Percentiles rank a stretch among this genome's conserved stretches.
Evolutionary conservation across 2,888 invertebrate genomes (phyloP).

Genomic region (Tenthredo distinguenda): DNA sequence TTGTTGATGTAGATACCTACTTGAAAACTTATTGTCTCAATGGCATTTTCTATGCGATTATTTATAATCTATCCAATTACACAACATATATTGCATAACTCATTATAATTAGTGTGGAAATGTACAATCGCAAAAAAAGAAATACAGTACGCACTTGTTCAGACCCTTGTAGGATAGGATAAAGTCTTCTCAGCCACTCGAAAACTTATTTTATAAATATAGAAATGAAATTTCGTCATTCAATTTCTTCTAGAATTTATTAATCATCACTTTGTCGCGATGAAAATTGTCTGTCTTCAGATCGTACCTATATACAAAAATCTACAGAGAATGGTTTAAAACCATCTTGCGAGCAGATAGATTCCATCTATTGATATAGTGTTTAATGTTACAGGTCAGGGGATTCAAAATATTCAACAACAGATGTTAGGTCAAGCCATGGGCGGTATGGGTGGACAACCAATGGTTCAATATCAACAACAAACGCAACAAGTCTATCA

Average conservation of each 20-base stretch:
- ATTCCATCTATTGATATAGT: not conserved
- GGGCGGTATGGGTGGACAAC: slow-evolving; percentile 83
- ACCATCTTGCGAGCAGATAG: not conserved
- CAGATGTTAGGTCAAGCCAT: slow-evolving; percentile 86
- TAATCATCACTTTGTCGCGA: not conserved
- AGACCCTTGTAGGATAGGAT: too few species aligned
- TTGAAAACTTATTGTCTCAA: not conserved
- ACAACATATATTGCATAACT: slow-evolving; percentile 3
- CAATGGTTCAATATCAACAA: slow-evolving; percentile 88
- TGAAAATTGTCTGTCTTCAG: not conserved
- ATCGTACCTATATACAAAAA: not conserved
- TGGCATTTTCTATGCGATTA: not conserved
- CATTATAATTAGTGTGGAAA: not conserved
- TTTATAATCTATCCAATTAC: not conserved
- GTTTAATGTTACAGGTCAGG: slow-evolving; percentile 78
- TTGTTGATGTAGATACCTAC: not conserved
- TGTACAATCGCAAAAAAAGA: not conserved
- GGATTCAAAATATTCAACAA: slow-evolving; percentile 81
- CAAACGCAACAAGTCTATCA: slow-evolving; percentile 84
- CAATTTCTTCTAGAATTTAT: too few species aligned
- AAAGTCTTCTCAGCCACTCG: not conserved
- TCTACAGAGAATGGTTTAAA: not conserved
- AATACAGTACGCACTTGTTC: not conserved
- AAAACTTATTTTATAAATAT: not conserved
- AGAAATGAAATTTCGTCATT: not conserved